These are phyloP conservation scores for Chiloscyllium punctatum DNA, from an alignment of 2,797 vertebrate genomes.

Conservation along the genomic window DNA sequence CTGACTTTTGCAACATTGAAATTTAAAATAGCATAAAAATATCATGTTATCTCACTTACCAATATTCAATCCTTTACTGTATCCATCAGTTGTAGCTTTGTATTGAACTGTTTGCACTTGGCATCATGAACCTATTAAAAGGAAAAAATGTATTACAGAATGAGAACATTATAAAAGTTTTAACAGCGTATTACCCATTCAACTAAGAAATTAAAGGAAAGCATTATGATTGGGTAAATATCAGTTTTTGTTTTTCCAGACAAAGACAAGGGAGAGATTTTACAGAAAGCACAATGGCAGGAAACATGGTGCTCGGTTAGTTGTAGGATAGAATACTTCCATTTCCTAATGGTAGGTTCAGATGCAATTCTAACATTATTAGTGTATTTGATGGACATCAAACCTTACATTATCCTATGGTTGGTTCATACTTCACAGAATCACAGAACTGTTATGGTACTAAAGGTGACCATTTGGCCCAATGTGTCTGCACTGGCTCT, in stretches of 20 bases:
- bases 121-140: conserved; percentile 15
- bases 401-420: too few species aligned
- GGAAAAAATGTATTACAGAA: not conserved
- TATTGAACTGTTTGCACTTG: not conserved
- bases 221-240: not conserved
- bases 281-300: too few species aligned
- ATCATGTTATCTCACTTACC: not conserved
- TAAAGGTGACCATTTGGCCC: too few species aligned
- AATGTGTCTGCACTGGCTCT: too few species aligned
- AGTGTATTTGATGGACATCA: too few species aligned
- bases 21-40: not conserved
- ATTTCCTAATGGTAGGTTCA: too few species aligned
- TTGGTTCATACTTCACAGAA: too few species aligned
- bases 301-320: too few species aligned
- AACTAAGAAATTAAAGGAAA: not conserved
- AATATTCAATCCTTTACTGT: not conserved
- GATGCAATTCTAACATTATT: too few species aligned
- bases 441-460: too few species aligned
- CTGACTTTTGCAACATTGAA: not conserved
- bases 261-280: not conserved
- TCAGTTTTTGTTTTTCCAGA: not conserved
- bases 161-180: not conserved
- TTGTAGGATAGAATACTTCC: too few species aligned
- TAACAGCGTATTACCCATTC: not conserved
- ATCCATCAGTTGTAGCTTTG: not conserved